phyloP scores from a whole-genome alignment of 2,113 vertebrate species.

The Enhydra lutris region DNA sequence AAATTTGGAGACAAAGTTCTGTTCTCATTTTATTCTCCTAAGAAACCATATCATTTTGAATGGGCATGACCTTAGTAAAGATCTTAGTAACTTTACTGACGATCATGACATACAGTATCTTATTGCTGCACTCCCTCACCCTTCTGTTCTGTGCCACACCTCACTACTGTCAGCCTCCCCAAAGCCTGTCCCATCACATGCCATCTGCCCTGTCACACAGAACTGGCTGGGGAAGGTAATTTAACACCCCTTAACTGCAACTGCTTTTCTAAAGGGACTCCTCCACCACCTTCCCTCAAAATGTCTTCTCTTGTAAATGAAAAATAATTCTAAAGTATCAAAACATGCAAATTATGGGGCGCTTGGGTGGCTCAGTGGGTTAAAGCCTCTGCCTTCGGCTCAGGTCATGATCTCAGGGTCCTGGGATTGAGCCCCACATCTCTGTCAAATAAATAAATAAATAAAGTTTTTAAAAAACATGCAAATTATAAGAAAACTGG shows the following conservation, averaged over 20 bases:
- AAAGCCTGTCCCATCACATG: background rate
- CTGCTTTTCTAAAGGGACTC: background rate
- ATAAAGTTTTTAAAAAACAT: no score
- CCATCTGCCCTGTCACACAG: background rate
- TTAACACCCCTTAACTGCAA: background rate
- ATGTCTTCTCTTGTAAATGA: background rate
- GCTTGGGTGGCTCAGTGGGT: no score
- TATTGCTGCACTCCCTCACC: rapidly evolving
- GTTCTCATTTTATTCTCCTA: background rate
- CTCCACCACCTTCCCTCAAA: background rate
- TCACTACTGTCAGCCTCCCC: background rate
- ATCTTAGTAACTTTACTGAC: background rate
- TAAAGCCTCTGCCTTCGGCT: no score
- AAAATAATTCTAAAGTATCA: background rate
- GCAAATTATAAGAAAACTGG: background rate
- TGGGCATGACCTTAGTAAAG: background rate
- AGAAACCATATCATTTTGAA: background rate
- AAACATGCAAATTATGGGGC: background rate
- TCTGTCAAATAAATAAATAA: no score
- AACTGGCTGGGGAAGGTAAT: background rate
- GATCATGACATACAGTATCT: background rate
- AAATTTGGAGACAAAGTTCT: background rate
- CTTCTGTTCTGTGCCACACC: background rate
- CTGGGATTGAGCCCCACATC: no score
- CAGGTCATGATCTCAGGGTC: no score